A percentile compares a stretch with the other conserved stretches of the same genome.
These are phyloP conservation scores for Camponotus fellah DNA, from an alignment of 2,888 invertebrate genomes.

Conservation along the genomic window DNA sequence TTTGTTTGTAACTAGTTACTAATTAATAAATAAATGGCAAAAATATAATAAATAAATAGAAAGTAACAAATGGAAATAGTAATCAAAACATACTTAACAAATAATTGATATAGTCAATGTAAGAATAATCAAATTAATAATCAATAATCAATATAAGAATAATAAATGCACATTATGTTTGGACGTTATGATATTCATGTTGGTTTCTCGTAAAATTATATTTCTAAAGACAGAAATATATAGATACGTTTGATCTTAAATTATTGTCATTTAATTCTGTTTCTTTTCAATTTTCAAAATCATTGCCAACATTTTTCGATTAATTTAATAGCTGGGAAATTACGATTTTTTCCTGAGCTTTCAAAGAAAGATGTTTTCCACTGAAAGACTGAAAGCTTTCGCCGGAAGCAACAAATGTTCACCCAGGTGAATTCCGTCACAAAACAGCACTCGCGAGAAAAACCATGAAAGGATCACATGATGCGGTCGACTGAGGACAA, in stretches of 20 bases:
- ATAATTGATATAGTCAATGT: background rate
- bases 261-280: background rate
- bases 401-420: conserved; percentile 60
- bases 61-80: background rate
- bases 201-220: background rate
- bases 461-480: conserved; percentile 60
- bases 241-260: background rate
- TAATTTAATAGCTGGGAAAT: conserved; percentile 15
- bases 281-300: conserved; percentile 1
- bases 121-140: no score
- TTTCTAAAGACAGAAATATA: background rate
- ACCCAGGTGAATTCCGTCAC: conserved; percentile 56
- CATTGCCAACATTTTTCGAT: background rate
- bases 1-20: no score
- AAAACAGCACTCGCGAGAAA: conserved; percentile 60
- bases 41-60: background rate
- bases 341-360: conserved; percentile 45
- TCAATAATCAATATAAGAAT: background rate
- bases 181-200: background rate
- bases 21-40: no score
- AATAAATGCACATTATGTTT: background rate
- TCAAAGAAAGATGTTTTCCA: conserved; percentile 68
- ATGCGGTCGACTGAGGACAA: conserved; percentile 27
- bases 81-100: background rate
- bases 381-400: conserved; percentile 67